Evolutionary conservation across 2,113 vertebrate genomes (phyloP).

Genomic region (Chinchilla lanigera): DNA sequence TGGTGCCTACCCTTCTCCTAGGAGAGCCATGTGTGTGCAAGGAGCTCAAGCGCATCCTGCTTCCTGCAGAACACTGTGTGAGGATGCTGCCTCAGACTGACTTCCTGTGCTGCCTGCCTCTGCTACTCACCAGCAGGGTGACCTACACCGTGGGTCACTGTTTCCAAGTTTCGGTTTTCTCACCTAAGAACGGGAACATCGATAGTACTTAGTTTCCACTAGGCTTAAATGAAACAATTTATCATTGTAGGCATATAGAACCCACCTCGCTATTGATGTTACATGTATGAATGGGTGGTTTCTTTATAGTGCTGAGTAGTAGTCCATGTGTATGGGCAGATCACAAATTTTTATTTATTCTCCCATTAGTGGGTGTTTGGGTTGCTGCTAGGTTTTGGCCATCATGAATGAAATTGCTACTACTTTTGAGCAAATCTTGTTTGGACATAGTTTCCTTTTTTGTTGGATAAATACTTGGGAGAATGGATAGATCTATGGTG

Average conservation of each 20-base stretch:
- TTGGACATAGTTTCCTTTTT: neutral
- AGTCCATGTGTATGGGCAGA: neutral
- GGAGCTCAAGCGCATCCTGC: neutral
- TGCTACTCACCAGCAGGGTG: neutral
- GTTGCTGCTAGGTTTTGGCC: neutral
- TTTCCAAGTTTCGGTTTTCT: neutral
- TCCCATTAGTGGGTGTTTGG: neutral
- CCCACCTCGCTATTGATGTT: neutral
- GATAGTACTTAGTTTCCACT: neutral
- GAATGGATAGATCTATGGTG: neutral
- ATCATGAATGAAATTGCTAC: neutral
- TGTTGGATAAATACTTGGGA: neutral
- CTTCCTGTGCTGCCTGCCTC: neutral
- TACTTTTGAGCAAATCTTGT: neutral
- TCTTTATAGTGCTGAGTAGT: neutral
- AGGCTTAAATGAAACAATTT: neutral
- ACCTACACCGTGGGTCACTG: neutral
- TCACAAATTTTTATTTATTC: neutral
- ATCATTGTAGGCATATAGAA: neutral
- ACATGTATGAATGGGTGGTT: neutral
- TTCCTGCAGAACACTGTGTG: neutral
- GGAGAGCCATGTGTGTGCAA: neutral
- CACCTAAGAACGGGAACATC: neutral
- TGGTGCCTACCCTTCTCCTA: neutral
- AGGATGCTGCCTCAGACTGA: neutral